phyloP scores from a whole-genome alignment of 2,113 vertebrate species.

The Platanista minor region DNA sequence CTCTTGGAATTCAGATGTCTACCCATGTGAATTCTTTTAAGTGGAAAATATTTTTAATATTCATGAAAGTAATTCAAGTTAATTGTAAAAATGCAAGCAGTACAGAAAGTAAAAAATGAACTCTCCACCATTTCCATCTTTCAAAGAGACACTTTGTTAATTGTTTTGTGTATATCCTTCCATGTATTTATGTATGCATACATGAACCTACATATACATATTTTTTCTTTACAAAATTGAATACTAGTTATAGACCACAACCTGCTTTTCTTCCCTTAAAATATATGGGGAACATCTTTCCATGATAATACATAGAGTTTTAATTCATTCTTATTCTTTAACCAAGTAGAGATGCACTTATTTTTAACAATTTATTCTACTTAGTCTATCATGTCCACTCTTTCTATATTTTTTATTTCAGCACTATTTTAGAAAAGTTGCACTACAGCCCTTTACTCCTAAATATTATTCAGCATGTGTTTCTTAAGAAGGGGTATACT shows the following conservation, averaged over 20 bases:
- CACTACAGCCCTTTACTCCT: neutral
- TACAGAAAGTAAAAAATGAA: neutral
- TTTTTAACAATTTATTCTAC: neutral
- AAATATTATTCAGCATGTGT: neutral
- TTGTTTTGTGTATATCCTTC: neutral
- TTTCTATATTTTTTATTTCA: neutral
- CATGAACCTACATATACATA: neutral
- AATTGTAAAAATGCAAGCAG: neutral
- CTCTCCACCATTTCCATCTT: neutral
- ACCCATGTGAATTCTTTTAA: neutral
- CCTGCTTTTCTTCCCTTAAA: neutral
- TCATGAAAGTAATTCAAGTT: neutral
- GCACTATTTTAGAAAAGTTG: neutral
- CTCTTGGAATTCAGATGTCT: neutral
- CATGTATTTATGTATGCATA: neutral
- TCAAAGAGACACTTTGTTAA: neutral
- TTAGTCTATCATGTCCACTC: neutral
- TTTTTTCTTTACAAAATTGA: neutral
- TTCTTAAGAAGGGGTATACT: neutral
- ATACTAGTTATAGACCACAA: neutral
- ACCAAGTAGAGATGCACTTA: neutral
- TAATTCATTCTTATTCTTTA: neutral
- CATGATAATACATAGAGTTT: neutral
- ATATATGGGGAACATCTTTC: neutral
- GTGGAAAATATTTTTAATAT: neutral